A percentile compares a stretch with the other conserved stretches of the same genome.
These are phyloP conservation scores for Scatophagus argus DNA, from an alignment of 2,113 vertebrate genomes.

Conservation along the genomic window DNA sequence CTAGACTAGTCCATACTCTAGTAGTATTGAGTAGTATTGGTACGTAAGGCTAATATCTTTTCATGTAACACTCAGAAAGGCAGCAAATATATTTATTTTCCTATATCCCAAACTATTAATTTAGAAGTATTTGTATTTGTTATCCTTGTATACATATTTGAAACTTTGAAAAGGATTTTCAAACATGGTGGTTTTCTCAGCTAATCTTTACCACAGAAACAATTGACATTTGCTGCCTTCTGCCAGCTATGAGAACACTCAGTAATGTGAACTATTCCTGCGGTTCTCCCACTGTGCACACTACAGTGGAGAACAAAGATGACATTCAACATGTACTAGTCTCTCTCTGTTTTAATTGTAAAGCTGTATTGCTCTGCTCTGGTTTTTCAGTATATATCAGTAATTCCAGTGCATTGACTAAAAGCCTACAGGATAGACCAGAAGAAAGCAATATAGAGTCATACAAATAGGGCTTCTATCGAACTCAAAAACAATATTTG, in stretches of 20 bases:
- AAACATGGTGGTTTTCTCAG: background rate
- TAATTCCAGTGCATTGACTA: conserved; percentile 13
- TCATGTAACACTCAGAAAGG: background rate
- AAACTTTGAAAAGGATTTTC: background rate
- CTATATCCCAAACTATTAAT: background rate
- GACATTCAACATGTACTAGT: conserved; percentile 64
- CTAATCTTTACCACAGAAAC: conserved; percentile 19
- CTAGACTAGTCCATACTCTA: background rate
- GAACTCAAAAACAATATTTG: conserved; percentile 39
- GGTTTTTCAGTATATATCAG: background rate
- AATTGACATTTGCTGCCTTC: conserved; percentile 26
- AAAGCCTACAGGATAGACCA: background rate
- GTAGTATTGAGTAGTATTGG: background rate
- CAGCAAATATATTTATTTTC: background rate
- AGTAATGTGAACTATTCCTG: conserved; percentile 61
- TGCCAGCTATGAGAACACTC: conserved; percentile 21
- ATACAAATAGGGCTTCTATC: conserved; percentile 22
- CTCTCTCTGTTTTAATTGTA: conserved; percentile 48
- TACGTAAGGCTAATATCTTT: background rate
- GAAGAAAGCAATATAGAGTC: background rate
- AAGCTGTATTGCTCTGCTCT: conserved; percentile 5
- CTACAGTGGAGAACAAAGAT: conserved; percentile 68
- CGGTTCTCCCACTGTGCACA: conserved; percentile 34
- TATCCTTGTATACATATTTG: no score
- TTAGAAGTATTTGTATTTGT: no score